Base-by-base conservation (phyloP, 2,888 invertebrate genomes). In the Drosophila cognata region DNA sequence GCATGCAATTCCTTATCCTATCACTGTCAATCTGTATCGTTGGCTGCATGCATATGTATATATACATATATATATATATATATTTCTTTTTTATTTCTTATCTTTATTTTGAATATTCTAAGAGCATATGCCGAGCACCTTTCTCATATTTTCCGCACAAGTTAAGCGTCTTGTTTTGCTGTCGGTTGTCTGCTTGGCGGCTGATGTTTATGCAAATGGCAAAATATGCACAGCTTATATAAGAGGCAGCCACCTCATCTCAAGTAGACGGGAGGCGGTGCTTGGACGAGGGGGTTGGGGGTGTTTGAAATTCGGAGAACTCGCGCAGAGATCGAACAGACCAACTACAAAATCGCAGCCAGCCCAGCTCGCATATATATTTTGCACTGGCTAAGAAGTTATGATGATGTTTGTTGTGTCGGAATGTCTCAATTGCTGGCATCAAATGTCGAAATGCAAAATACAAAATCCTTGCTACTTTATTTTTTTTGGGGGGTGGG, bases 121-220 rank as follows among this genome's bases (percentile, higher is more conserved):
- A 36, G 25, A 36, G 38, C 28, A 13, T 38, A 38, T n/a, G 36
- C 38, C 6, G 36, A 41, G 31, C 29, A 29, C 43, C 16, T 55
- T 21, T 67, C 50, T 29, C 62, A 56, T 41, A n/a, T 36, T 35
- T 35, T 31, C 11, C 29, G 41, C 65, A 36, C 35, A 57, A 56
- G 25, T 51, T 51, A 41, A 51, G 53, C 28, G 56, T 28, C 25
- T 63, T 71, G 64, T 43, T 48, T 43, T 50, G 60, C 31, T 33
- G 18, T n/a, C 46, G 67, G 55, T 35, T 57, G 35, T 41, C 59
- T 38, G 58, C 10, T 33, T 73, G 59, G 60, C 61, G 64, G 59
- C 63, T 62, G 60, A 71, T 84, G 88, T 84, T 81, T 87, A 84
- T 84, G 84, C 84, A 84, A 84, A 84, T 84, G 56, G 53, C 75